phyloP scores from a whole-genome alignment of 2,797 vertebrate genomes.

The Poecilia velifera region DNA sequence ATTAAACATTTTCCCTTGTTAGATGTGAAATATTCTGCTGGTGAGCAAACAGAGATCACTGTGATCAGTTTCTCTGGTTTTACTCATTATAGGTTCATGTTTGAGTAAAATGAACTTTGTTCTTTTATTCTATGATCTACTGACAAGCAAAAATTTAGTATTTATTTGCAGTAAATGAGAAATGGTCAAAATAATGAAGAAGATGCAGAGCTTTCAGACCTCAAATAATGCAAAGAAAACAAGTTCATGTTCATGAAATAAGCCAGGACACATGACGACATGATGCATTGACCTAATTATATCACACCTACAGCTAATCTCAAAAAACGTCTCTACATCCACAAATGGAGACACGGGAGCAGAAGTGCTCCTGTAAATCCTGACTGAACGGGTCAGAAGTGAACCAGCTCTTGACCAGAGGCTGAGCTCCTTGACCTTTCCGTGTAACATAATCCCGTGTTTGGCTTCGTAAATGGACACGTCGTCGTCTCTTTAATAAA shows the following conservation, averaged over 20 bases:
- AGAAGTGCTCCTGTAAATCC: background rate
- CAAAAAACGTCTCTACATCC: background rate
- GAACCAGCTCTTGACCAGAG: background rate
- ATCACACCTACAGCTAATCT: background rate
- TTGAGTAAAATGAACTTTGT: too few relatives aligned
- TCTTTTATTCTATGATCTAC: too few relatives aligned
- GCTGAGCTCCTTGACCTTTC: slow-evolving; percentile 2
- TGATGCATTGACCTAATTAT: slow-evolving; percentile 27
- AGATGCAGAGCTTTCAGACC: too few relatives aligned
- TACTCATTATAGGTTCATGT: too few relatives aligned
- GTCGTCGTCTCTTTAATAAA: slow-evolving; percentile 11
- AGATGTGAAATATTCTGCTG: too few relatives aligned
- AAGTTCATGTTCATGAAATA: background rate
- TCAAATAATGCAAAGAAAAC: too few relatives aligned
- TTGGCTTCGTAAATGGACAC: slow-evolving; percentile 5
- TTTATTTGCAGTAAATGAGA: too few relatives aligned
- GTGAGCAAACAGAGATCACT: too few relatives aligned
- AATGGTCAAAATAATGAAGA: too few relatives aligned
- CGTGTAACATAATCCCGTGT: slow-evolving; percentile 14
- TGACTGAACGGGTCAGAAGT: background rate
- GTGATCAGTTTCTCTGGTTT: too few relatives aligned
- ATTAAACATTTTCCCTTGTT: too few relatives aligned
- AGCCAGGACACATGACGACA: slow-evolving; percentile 2
- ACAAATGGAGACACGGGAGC: background rate
- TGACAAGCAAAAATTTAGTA: too few relatives aligned